These are phyloP conservation scores for Amorpha juglandis DNA, from an alignment of 2,888 invertebrate genomes.

Conservation along the genomic window DNA sequence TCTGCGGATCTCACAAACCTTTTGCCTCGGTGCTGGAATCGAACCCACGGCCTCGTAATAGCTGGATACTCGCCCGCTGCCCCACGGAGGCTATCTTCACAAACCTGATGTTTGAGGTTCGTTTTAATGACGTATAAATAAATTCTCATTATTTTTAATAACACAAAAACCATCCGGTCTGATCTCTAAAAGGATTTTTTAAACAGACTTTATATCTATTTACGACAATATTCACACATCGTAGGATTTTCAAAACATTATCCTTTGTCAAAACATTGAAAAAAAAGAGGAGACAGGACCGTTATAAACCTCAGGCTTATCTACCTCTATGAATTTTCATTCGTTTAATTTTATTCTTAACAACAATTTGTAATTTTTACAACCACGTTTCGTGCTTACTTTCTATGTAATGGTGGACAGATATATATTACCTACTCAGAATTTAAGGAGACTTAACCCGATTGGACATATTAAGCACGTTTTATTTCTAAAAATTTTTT, in stretches of 20 bases:
- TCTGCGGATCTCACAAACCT: too few species aligned
- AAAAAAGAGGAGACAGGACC: conserved; percentile 1
- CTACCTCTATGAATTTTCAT: conserved; percentile 1
- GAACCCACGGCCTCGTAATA: too few species aligned
- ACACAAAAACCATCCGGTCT: too few species aligned
- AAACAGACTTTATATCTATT: background rate
- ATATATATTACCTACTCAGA: background rate
- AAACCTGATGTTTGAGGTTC: too few species aligned
- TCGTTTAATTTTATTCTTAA: conserved; percentile 32
- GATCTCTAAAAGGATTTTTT: too few species aligned
- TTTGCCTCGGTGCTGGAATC: too few species aligned
- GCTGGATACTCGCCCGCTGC: too few species aligned
- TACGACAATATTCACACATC: conserved; percentile 5
- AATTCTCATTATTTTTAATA: too few species aligned
- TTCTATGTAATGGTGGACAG: background rate
- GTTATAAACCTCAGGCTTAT: background rate
- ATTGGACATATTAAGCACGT: background rate
- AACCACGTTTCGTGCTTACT: conserved; percentile 20
- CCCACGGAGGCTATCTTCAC: too few species aligned
- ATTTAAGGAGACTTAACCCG: background rate
- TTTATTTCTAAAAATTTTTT: too few species aligned
- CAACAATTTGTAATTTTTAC: conserved; percentile 32
- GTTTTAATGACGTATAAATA: too few species aligned
- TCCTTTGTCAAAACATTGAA: conserved; percentile 11
- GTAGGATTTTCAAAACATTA: background rate